Percentiles rank a stretch among this genome's conserved stretches.
Conservation (phyloP, 1,140 invertebrate species). For the Heliothis virescens region DNA sequence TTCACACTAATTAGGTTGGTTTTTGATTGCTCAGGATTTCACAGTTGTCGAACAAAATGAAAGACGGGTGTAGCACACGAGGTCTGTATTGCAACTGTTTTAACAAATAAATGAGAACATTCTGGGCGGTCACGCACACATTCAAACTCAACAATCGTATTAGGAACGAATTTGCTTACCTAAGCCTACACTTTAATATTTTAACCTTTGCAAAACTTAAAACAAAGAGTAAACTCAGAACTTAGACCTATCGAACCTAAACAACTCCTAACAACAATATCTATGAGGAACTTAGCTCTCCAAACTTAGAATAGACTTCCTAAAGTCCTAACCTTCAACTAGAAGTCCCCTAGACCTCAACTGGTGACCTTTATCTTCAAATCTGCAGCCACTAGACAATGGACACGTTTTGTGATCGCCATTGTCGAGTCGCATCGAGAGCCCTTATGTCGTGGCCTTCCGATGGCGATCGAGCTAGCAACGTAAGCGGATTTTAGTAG, state of each 20-base stretch:
- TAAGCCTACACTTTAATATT: no score
- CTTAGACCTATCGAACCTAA: no score
- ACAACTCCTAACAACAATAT: not conserved
- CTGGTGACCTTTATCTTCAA: slow-evolving; percentile 14
- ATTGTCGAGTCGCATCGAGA: slow-evolving; percentile 2
- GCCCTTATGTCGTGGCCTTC: not conserved
- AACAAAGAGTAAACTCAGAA: no score
- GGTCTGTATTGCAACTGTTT: no score
- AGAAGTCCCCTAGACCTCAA: not conserved
- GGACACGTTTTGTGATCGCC: slow-evolving; percentile 14
- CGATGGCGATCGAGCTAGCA: slow-evolving; percentile 4
- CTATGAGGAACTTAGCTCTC: not conserved
- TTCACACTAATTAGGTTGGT: not conserved
- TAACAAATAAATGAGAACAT: not conserved
- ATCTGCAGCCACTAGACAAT: slow-evolving; percentile 6
- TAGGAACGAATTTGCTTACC: no score
- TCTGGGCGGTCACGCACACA: not conserved
- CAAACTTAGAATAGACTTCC: not conserved
- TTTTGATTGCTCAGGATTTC: not conserved
- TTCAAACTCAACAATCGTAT: not conserved
- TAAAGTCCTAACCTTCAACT: not conserved
- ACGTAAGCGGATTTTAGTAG: not conserved
- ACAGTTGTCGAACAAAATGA: no score
- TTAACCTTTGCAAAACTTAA: no score
- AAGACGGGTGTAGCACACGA: no score